phyloP scores from a whole-genome alignment of 2,113 vertebrate genomes.

The Puma concolor region DNA sequence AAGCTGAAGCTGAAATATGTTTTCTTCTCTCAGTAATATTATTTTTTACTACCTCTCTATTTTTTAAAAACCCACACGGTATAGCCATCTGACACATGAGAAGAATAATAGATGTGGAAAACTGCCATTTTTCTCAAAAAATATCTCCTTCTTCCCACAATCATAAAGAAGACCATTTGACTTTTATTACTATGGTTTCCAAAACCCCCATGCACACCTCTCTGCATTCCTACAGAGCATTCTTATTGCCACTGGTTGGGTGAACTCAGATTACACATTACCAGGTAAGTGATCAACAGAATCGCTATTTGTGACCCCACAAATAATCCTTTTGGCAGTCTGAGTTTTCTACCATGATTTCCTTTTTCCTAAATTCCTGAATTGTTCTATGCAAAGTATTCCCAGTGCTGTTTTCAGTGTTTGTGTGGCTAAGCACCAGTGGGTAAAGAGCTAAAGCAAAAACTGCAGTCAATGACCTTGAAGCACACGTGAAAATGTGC shows the following conservation, averaged over 20 bases:
- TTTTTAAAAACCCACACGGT: slow-evolving; percentile 37
- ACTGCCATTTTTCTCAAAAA: slow-evolving; percentile 56
- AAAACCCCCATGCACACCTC: neutral
- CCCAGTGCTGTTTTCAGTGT: neutral
- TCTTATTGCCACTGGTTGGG: neutral
- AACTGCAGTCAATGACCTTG: neutral
- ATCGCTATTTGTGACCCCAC: neutral
- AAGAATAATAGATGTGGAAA: slow-evolving; percentile 66
- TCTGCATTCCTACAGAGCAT: neutral
- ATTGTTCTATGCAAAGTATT: neutral
- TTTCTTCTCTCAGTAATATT: slow-evolving; percentile 47
- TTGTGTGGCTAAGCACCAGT: neutral
- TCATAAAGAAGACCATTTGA: neutral
- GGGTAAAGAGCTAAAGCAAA: neutral
- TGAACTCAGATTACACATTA: neutral
- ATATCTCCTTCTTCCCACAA: neutral
- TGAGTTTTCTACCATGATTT: neutral
- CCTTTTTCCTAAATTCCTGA: neutral
- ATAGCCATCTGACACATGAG: slow-evolving; percentile 42
- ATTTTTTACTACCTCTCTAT: slow-evolving; percentile 26
- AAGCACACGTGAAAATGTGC: neutral
- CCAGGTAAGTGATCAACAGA: neutral
- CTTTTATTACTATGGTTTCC: slow-evolving; percentile 46
- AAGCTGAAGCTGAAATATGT: slow-evolving; percentile 41
- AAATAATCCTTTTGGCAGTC: neutral